Conservation (phyloP, 2,113 vertebrate genomes). For the Globicephala melas region DNA sequence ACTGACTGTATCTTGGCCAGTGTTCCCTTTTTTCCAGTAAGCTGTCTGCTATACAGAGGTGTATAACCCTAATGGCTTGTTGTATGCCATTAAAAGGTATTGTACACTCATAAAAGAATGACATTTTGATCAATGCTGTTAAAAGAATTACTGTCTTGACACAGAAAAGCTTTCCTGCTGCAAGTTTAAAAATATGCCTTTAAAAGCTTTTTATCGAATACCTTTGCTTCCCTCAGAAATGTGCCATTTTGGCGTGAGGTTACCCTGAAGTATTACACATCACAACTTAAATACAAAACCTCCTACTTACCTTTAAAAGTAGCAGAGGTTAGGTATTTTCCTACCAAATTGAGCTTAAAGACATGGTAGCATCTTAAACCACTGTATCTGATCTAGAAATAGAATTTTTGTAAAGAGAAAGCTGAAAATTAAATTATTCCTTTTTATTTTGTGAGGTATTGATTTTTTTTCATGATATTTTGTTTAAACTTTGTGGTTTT, state of each 20-base stretch:
- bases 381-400: conserved; percentile 76
- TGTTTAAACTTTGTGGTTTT: conserved; percentile 74
- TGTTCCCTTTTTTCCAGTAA: conserved; percentile 87
- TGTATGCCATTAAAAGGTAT: conserved; percentile 94
- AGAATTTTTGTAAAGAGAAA: conserved; percentile 64
- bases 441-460: conserved; percentile 77
- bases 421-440: conserved; percentile 69
- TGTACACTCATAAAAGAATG: conserved; percentile 96
- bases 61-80: conserved; percentile 92
- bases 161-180: conserved; percentile 97
- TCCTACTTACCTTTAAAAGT: conserved; percentile 80
- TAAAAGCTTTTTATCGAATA: conserved; percentile 96
- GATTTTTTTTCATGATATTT: conserved; percentile 75
- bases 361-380: conserved; percentile 69
- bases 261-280: conserved; percentile 79
- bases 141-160: conserved; percentile 97
- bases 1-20: conserved; percentile 80
- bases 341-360: conserved; percentile 71
- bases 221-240: conserved; percentile 91
- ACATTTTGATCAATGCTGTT: conserved; percentile 98
- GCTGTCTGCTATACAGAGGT: conserved; percentile 83
- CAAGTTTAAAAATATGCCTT: conserved; percentile 93
- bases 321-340: conserved; percentile 68
- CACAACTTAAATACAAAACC: conserved; percentile 80
- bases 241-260: conserved; percentile 88